Conservation (phyloP, 2,888 invertebrate species). For the Luperina testacea region DNA sequence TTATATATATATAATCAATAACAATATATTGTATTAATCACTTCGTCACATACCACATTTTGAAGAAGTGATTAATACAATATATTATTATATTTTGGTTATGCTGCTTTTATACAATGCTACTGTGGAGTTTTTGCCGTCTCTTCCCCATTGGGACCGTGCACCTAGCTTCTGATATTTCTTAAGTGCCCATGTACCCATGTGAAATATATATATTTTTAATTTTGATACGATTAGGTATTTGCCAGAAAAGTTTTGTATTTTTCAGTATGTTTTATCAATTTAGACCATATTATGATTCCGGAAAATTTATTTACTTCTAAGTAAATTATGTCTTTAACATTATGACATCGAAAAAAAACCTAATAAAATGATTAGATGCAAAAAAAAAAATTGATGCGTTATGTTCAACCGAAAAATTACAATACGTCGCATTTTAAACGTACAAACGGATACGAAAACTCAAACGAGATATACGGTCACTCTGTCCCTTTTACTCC, state of each 20-base stretch:
- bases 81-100: no score
- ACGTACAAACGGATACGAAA: slow-evolving; percentile 11
- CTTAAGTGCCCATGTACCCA: no score
- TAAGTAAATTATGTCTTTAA: neutral
- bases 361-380: slow-evolving; percentile 30
- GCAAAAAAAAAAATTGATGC: slow-evolving; percentile 63
- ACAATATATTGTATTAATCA: no score
- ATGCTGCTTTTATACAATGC: neutral
- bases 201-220: neutral
- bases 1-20: neutral
- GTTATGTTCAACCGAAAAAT: slow-evolving; percentile 72
- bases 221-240: neutral
- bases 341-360: neutral
- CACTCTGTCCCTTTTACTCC: slow-evolving; percentile 38
- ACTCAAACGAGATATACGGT: slow-evolving; percentile 26
- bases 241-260: neutral
- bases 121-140: neutral
- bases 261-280: neutral
- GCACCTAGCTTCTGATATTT: neutral
- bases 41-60: no score
- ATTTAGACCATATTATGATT: neutral
- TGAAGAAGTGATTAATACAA: neutral
- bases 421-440: slow-evolving; percentile 63
- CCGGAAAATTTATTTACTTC: neutral
- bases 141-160: neutral